Evolutionary conservation across 2,797 vertebrate species (phyloP).

Genomic region (Threskiornis aethiopicus): DNA sequence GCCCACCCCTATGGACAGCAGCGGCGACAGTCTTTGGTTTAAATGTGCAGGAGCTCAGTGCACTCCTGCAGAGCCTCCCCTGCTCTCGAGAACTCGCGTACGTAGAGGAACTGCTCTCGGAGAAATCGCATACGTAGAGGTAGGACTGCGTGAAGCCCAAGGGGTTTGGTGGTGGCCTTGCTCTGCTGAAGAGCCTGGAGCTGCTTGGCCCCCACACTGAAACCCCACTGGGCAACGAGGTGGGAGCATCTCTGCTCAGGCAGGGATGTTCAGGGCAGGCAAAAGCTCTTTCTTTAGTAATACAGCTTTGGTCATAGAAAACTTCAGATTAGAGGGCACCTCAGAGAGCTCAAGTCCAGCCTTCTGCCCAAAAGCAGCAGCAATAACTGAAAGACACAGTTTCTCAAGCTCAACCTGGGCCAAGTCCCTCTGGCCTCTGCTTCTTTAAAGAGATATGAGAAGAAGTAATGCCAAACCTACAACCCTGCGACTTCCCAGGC

Average conservation of each 20-base stretch:
- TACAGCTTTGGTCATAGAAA: neutral
- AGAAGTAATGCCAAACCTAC: neutral
- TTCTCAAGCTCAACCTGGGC: neutral
- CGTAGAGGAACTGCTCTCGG: neutral
- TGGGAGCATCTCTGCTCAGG: neutral
- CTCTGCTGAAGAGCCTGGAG: neutral
- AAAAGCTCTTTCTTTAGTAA: neutral
- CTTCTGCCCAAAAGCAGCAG: neutral
- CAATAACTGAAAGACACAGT: neutral
- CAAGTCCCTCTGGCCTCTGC: neutral
- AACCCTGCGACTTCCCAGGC: neutral
- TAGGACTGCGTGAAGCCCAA: neutral
- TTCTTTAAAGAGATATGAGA: neutral
- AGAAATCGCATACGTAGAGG: fast-evolving
- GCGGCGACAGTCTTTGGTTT: too few species aligned
- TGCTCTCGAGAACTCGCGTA: too few species aligned
- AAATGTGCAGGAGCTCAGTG: neutral
- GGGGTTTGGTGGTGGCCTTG: neutral
- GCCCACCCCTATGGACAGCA: too few species aligned
- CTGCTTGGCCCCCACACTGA: neutral
- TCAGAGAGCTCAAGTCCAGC: neutral
- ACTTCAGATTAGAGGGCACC: neutral
- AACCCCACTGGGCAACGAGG: neutral
- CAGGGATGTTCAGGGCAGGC: neutral
- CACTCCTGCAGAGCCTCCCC: neutral